Evolutionary conservation across 2,888 invertebrate species (phyloP).

Genomic region (Oligia strigilis): DNA sequence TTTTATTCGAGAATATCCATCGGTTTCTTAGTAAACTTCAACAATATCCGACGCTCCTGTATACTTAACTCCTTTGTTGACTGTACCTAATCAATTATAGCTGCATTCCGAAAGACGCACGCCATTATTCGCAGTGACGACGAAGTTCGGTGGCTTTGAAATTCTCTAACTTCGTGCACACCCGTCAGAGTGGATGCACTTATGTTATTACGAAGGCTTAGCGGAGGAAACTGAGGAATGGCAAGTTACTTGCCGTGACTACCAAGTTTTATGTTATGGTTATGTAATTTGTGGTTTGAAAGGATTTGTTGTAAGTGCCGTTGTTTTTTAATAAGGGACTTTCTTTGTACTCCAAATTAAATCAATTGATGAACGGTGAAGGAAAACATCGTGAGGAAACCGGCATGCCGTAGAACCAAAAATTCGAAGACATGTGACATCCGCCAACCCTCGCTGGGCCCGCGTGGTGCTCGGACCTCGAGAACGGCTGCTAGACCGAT

Average conservation of each 20-base stretch:
- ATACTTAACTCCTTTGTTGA: no score
- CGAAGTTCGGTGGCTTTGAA: slow-evolving; percentile 68
- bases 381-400: not conserved
- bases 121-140: slow-evolving; percentile 51
- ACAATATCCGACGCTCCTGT: no score
- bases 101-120: slow-evolving; percentile 33
- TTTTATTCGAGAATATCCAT: no score
- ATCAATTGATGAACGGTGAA: not conserved
- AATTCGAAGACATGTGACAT: no score
- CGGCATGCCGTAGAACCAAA: no score
- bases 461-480: no score
- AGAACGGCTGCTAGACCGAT: no score
- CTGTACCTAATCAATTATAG: slow-evolving; percentile 46
- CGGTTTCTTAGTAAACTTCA: no score
- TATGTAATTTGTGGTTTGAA: slow-evolving; percentile 14
- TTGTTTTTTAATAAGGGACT: not conserved
- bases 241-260: slow-evolving; percentile 57
- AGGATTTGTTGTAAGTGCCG: slow-evolving; percentile 6
- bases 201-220: slow-evolving; percentile 71
- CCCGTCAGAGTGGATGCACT: slow-evolving; percentile 67
- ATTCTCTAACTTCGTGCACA: slow-evolving; percentile 66
- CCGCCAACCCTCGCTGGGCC: no score
- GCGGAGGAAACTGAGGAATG: slow-evolving; percentile 61
- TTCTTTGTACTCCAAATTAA: not conserved
- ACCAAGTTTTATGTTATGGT: slow-evolving; percentile 23